Base-by-base conservation (phyloP, 2,113 vertebrate genomes). In the Neoarius graeffei region DNA sequence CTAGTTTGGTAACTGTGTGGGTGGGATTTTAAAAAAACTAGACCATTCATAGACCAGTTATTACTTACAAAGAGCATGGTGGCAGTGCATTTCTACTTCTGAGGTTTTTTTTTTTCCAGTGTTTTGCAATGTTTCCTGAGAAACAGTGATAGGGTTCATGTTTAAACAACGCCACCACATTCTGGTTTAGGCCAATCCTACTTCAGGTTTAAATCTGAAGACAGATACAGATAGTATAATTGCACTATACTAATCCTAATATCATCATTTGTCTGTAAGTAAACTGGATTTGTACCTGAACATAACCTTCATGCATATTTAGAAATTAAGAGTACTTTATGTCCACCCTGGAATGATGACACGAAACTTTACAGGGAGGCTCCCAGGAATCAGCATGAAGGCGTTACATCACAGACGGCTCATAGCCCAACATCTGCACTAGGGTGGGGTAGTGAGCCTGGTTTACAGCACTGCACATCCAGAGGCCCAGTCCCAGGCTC, bases 381-480 rank as follows among this genome's bases (percentile, higher is more conserved):
- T 91, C 89, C 66, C 1, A 60, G 50, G 87, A 88, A 90, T 86
- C 89, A 92, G 92, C 91, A 85, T 93, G 85, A 89, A 86, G 76
- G 88, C 62, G 88, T 95, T 93, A 95, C 95, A 93, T 95, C 94
- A 94, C 93, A 90, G 87, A 88, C 91, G 85, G 92, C 91, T 89
- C 86, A 91, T 82, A 93, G 92, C 30, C n/a, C 89, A 92, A 92
- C 95, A 96, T 95, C 94, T 96, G 95, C 93, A 93, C 88, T 82
- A 88, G 94, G 95, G 95, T 93, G 95, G 93, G 94, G 94, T 93
- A 90, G 87, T 64, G 73, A 85, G 56, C 85, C 84, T 89, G 90
- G 85, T 91, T 89, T 88, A 89, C 91, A 92, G 90, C 91, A n/a
- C 88, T 9, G 69, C 56, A 88, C 89, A 87, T 85, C 89, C 85